Evolutionary conservation across 2,888 invertebrate species (phyloP), one percentile per base, ranked within the genome.

Genomic region (Caenorhabditis sp.): DNA sequence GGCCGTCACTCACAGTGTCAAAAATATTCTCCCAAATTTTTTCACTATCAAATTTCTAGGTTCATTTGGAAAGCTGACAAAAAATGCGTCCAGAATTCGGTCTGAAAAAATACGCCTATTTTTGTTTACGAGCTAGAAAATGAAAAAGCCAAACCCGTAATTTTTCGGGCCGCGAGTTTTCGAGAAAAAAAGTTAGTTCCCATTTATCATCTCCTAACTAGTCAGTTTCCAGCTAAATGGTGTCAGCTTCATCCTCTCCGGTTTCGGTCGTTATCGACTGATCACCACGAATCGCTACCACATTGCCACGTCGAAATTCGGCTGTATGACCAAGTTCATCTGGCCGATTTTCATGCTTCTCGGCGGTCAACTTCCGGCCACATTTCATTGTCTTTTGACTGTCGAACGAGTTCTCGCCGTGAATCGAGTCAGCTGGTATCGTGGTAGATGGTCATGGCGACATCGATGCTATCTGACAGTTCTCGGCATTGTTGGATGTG

Each of bases 301-400:
- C 50, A 36, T 58, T 10, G 57, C 69, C 12, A 77, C 63, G 17
- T 68, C 66, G 14, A 75, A 68, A 51, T 62, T 51, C 10, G 62
- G 76, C 31, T 80, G 80, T 58, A 66, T 80, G 60, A 74, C 71
- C 31, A 54, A 54, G 24, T 74, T 66, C 21, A 57, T 73, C 3
- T 80, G 80, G 80, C 76, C 80, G 27, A 49, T 76, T 2, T 71
- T 80, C n/a, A 63, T 80, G n/a, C 53, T 80, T 1, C 59, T 78
- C 49, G 76, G 78, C 14, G 71, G 75, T 67, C 79, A 79, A 59
- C 63, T 79, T 14, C 79, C 79, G 6, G 79, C 79, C 1, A 66
- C 67, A 17, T 71, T 79, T 23, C 72, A 76, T 43, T 67, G 73
- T 59, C 73, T 73, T 31, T 31, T 79, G 54, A 74, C 79, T 21